These are phyloP conservation scores for Psettodes erumei DNA, from an alignment of 2,113 vertebrate species.

Conservation along the genomic window DNA sequence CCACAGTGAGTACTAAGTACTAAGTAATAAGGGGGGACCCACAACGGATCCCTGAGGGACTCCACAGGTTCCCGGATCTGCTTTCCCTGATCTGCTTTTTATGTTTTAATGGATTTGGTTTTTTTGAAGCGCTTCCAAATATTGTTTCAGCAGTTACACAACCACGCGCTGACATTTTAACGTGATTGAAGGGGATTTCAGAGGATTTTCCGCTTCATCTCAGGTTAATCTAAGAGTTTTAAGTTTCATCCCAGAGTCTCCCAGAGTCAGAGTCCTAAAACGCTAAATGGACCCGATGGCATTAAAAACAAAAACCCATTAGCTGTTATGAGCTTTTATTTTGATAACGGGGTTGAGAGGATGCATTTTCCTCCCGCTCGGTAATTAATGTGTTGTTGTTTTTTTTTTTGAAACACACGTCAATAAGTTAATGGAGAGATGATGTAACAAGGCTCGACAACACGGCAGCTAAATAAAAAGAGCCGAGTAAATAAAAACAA, in stretches of 20 bases:
- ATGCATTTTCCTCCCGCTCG: too few species aligned
- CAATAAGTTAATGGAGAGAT: conserved; percentile 59
- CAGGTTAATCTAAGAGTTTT: conserved; percentile 45
- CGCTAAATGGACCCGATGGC: conserved; percentile 9
- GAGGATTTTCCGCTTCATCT: conserved; percentile 60
- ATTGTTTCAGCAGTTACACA: conserved; percentile 30
- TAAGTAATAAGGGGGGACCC: too few species aligned
- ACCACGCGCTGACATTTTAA: conserved; percentile 40
- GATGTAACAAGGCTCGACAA: conserved; percentile 25
- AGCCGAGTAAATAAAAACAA: background rate
- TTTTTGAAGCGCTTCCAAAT: conserved; percentile 38
- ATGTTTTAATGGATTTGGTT: conserved; percentile 25
- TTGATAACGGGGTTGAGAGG: too few species aligned
- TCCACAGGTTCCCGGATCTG: too few species aligned
- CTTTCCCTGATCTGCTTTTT: conserved; percentile 22
- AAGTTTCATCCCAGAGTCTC: conserved; percentile 37
- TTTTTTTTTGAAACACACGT: conserved; percentile 22
- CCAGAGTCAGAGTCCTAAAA: background rate
- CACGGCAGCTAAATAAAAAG: background rate
- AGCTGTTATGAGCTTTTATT: background rate
- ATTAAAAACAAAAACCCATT: conserved; percentile 17
- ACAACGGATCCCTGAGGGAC: background rate
- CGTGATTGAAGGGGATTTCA: conserved; percentile 64
- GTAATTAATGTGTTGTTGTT: too few species aligned
- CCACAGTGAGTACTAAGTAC: conserved; percentile 97